These are phyloP conservation scores for Antheraea assamensis DNA, from an alignment of 2,888 invertebrate genomes.

Conservation along the genomic window DNA sequence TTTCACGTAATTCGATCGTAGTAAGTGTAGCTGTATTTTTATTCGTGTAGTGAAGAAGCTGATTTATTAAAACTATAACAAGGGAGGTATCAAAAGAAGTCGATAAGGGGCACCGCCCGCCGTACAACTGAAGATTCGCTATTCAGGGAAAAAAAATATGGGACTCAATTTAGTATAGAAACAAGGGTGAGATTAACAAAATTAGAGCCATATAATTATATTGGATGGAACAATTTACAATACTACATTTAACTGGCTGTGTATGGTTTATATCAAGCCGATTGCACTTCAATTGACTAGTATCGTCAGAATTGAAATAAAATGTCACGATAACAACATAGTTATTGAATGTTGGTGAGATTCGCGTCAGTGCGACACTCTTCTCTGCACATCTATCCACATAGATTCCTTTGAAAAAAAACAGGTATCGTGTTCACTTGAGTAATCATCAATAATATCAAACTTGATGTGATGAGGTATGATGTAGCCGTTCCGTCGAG, in stretches of 20 bases:
- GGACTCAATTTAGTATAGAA: background rate
- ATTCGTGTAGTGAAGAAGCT: background rate
- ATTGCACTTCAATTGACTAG: no score
- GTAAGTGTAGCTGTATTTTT: background rate
- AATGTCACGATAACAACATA: no score
- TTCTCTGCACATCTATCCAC: no score
- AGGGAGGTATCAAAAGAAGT: background rate
- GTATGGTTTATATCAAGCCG: no score
- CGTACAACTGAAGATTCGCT: background rate
- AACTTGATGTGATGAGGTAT: background rate
- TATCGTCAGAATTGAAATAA: no score
- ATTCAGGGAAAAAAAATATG: background rate
- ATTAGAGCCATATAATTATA: background rate
- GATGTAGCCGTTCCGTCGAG: background rate
- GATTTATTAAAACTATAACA: background rate
- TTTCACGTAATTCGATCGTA: background rate
- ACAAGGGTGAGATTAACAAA: background rate
- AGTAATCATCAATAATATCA: no score
- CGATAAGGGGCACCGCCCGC: conserved; percentile 7
- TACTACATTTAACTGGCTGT: background rate
- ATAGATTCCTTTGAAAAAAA: no score
- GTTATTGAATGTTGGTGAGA: no score
- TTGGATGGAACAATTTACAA: background rate
- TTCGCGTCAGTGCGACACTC: no score
- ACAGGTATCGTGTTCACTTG: no score